A percentile compares a stretch with the other conserved stretches of the same genome.
phyloP scores from a whole-genome alignment of 2,888 invertebrate genomes.

The Mamestra brassicae region DNA sequence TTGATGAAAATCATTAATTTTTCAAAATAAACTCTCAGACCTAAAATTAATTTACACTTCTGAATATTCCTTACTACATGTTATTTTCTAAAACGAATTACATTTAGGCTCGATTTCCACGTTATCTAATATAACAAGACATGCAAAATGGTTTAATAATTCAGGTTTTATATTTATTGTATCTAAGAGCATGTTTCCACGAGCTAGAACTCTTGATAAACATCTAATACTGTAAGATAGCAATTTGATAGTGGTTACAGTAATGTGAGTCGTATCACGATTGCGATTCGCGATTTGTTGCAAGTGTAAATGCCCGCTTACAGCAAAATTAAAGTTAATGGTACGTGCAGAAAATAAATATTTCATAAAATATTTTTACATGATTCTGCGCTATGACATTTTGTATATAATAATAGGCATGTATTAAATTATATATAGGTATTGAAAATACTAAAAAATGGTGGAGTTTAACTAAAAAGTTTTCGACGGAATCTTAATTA shows the following conservation, averaged over 20 bases:
- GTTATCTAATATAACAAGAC: conserved; percentile 41
- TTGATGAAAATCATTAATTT: conserved; percentile 70
- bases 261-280: conserved; percentile 38
- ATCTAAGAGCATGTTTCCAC: conserved; percentile 26
- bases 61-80: conserved; percentile 34
- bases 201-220: conserved; percentile 36
- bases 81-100: conserved; percentile 44
- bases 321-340: conserved; percentile 15
- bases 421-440: conserved; percentile 30
- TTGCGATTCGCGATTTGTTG: conserved; percentile 36
- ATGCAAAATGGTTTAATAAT: conserved; percentile 30
- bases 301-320: conserved; percentile 22
- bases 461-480: conserved; percentile 22
- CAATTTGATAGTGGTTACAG: conserved; percentile 36
- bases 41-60: conserved; percentile 59
- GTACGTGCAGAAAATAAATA: conserved; percentile 37
- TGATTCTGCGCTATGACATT: conserved; percentile 2
- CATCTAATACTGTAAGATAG: conserved; percentile 51
- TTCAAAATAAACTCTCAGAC: conserved; percentile 72
- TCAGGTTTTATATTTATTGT: conserved; percentile 30
- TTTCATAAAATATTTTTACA: conserved; percentile 31
- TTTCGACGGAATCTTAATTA: neutral
- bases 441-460: conserved; percentile 30
- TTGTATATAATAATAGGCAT: conserved; percentile 51
- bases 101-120: conserved; percentile 63